Evolutionary conservation across 2,888 invertebrate genomes (phyloP).

Genomic region (Dynastes hyllus): DNA sequence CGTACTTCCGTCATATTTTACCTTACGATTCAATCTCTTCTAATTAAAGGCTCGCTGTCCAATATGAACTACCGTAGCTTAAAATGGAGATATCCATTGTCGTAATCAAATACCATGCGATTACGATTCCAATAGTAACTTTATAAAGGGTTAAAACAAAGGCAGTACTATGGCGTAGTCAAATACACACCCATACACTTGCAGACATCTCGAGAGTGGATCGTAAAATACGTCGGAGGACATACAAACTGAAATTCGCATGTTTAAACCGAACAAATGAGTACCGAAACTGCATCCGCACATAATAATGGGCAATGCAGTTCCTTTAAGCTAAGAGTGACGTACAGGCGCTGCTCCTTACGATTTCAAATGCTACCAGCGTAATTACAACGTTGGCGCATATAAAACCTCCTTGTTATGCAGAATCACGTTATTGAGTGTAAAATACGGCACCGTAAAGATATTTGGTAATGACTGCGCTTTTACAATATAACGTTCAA

Average conservation of each 20-base stretch:
- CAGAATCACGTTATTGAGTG: slow-evolving; percentile 29
- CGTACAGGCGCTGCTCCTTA: neutral
- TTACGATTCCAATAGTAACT: too few relatives aligned
- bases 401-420: slow-evolving; percentile 42
- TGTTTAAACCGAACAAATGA: slow-evolving; percentile 19
- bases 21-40: too few relatives aligned
- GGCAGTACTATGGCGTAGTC: neutral
- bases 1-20: too few relatives aligned
- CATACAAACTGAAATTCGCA: neutral
- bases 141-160: neutral
- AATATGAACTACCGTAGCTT: too few relatives aligned
- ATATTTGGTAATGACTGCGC: slow-evolving; percentile 37
- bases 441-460: slow-evolving; percentile 28
- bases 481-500: slow-evolving; percentile 33
- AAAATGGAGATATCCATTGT: too few relatives aligned
- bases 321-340: neutral
- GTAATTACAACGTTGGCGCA: slow-evolving; percentile 26
- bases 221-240: neutral
- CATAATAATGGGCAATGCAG: slow-evolving; percentile 26
- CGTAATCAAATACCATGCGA: too few relatives aligned
- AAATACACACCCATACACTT: neutral
- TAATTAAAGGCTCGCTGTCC: too few relatives aligned
- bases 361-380: neutral
- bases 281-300: slow-evolving; percentile 10
- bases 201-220: neutral